Evolutionary conservation across 2,797 vertebrate species (phyloP).

Genomic region (Australoheros facetus): DNA sequence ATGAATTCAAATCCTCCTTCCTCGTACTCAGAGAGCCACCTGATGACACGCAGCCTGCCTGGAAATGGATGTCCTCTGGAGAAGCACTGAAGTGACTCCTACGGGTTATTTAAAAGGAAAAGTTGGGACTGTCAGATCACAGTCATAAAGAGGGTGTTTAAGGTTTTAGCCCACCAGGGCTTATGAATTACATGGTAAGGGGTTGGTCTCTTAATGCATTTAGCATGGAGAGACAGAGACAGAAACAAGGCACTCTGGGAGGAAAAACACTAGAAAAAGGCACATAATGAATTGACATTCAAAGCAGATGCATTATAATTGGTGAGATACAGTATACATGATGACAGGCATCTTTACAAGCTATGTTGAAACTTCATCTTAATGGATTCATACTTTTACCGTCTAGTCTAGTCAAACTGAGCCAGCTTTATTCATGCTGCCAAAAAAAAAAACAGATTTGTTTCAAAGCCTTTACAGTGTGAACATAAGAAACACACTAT

Average conservation of each 20-base stretch:
- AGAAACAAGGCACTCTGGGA: slow-evolving; percentile 53
- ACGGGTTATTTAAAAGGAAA: slow-evolving; percentile 71
- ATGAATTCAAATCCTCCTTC: slow-evolving; percentile 73
- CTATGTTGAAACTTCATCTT: slow-evolving; percentile 15
- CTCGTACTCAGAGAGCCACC: slow-evolving; percentile 41
- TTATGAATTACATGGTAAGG: slow-evolving; percentile 59
- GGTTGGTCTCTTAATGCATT: slow-evolving; percentile 58
- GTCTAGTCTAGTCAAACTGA: not conserved
- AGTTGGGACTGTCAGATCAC: slow-evolving; percentile 58
- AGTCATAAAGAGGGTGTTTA: slow-evolving; percentile 65
- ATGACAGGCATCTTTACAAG: slow-evolving; percentile 51
- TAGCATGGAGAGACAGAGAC: slow-evolving; percentile 49
- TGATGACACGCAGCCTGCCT: slow-evolving; percentile 56
- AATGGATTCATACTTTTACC: slow-evolving; percentile 12
- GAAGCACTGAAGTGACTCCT: slow-evolving; percentile 60
- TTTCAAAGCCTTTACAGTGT: slow-evolving; percentile 2
- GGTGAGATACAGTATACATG: slow-evolving; percentile 47
- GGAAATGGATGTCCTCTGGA: slow-evolving; percentile 68
- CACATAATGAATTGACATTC: slow-evolving; percentile 66
- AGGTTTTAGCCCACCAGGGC: slow-evolving; percentile 62
- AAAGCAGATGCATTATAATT: slow-evolving; percentile 58
- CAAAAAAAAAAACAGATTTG: not conserved
- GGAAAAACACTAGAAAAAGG: slow-evolving; percentile 51
- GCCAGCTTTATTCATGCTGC: not conserved
- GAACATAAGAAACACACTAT: not conserved